Base-by-base conservation (phyloP, 2,888 invertebrate species). In the Tolmerus cingulatus region DNA sequence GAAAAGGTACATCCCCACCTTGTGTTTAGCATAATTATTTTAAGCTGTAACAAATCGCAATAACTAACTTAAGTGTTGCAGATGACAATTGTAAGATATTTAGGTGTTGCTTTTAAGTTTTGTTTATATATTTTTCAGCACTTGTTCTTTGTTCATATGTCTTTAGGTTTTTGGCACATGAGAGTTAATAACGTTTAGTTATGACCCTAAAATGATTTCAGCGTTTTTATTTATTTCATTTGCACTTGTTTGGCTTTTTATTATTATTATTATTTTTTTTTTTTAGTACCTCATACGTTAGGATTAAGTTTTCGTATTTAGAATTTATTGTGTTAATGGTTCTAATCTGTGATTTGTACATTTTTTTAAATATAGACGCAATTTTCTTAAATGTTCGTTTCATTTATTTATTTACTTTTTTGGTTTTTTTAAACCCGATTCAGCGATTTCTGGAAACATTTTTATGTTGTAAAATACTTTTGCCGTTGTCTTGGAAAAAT, bases 11-110 rank as follows among this genome's bases (percentile, higher is more conserved):
- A 66, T 46, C 14, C 23, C 66, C 66, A 66, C 27, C 27, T 66
- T 66, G 66, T 66, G 27, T 66, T 66, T 66, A 66, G 27, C 27
- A 19, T 66, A 23, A 66, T 4, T 66, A 23, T 27, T 23, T 12
- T 66, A 23, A 66, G 27, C 23, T 66, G 12, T 66, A 66, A 66
- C 27, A 4, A 66, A n/a, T 79, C 51, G 79, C 79, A 79, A 79
- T 79, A 79, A 79, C 51, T 79, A 79, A n/a, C 30, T 46, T 79
- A 79, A 79, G 79, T 79, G 79, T 51, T 79, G 79, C 46, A 46
- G 51, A 78, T 40, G 27, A 23, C 66, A 23, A 27, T 19, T 51
- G 51, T 51, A 51, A 78, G 46, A n/a, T 23, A 14, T 78, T 46
- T 43, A 12, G 40, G 43, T 40, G 19, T 51, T 40, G 46, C 34